These are phyloP conservation scores for Xenus cinereus DNA, from an alignment of 2,113 vertebrate genomes.

Conservation along the genomic window DNA sequence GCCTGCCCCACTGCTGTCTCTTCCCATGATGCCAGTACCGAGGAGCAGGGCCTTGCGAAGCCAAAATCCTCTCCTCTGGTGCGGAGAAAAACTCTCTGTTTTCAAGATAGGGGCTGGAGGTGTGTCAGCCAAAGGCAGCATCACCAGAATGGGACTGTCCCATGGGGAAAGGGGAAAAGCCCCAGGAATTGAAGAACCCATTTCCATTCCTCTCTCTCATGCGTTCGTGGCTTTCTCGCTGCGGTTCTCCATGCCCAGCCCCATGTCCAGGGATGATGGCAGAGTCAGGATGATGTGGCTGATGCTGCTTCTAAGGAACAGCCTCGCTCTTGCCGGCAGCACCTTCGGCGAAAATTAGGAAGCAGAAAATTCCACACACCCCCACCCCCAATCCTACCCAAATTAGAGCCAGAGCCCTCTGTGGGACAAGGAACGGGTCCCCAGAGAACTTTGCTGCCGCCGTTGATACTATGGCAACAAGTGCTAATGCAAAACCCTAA, in stretches of 20 bases:
- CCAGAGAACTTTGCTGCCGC: neutral
- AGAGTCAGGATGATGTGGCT: neutral
- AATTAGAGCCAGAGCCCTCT: neutral
- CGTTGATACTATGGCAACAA: conserved; percentile 23
- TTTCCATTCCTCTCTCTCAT: neutral
- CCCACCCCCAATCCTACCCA: fast-evolving
- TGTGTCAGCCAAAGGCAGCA: neutral
- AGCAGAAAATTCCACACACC: neutral
- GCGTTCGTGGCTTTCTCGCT: neutral
- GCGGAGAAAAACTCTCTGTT: fast-evolving
- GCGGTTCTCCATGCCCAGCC: fast-evolving
- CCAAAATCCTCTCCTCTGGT: neutral
- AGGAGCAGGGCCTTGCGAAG: neutral
- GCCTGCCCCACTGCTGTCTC: neutral
- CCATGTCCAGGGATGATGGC: fast-evolving
- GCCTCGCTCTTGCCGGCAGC: fast-evolving
- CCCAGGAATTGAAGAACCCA: fast-evolving
- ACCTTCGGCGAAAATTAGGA: neutral
- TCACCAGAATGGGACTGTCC: neutral
- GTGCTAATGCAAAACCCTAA: neutral
- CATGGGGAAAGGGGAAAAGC: fast-evolving
- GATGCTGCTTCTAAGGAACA: neutral
- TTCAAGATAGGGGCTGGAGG: neutral
- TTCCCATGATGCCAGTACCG: neutral
- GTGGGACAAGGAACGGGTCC: neutral